These are phyloP conservation scores for Ceratoteleas bidentatus DNA, from an alignment of 1,140 invertebrate species.

Conservation along the genomic window DNA sequence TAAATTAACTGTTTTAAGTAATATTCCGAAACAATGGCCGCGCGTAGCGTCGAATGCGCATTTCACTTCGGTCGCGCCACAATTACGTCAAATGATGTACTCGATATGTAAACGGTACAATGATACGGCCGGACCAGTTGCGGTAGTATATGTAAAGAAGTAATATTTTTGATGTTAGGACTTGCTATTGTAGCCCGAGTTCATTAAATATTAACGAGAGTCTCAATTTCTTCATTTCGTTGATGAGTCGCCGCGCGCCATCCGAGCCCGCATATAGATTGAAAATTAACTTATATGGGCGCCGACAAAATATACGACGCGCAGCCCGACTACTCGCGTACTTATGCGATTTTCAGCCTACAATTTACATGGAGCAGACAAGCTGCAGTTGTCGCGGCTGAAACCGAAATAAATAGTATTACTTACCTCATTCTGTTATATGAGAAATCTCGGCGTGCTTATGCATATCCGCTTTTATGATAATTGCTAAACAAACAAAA, in stretches of 20 bases:
- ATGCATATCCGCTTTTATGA: constrained; percentile 78
- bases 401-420: constrained; percentile 75
- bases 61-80: constrained; percentile 23
- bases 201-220: constrained; percentile 82
- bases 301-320: constrained; percentile 79
- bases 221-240: constrained; percentile 82
- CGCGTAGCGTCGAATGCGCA: neutral
- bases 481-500: constrained; percentile 72
- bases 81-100: constrained; percentile 42
- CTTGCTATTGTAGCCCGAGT: constrained; percentile 74
- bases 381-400: constrained; percentile 65
- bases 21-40: constrained; percentile 44
- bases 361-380: constrained; percentile 74
- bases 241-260: constrained; percentile 78
- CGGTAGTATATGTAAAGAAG: constrained; percentile 56
- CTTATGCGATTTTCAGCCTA: constrained; percentile 76
- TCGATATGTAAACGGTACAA: constrained; percentile 53
- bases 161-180: constrained; percentile 71
- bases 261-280: constrained; percentile 81
- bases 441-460: constrained; percentile 74
- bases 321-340: constrained; percentile 66
- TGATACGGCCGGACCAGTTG: constrained; percentile 13
- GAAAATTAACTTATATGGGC: constrained; percentile 83
- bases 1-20: constrained; percentile 43
- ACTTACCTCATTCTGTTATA: constrained; percentile 56